Percentiles rank a stretch among this genome's conserved stretches.
phyloP scores from a whole-genome alignment of 2,113 vertebrate species.

The Castor canadensis region DNA sequence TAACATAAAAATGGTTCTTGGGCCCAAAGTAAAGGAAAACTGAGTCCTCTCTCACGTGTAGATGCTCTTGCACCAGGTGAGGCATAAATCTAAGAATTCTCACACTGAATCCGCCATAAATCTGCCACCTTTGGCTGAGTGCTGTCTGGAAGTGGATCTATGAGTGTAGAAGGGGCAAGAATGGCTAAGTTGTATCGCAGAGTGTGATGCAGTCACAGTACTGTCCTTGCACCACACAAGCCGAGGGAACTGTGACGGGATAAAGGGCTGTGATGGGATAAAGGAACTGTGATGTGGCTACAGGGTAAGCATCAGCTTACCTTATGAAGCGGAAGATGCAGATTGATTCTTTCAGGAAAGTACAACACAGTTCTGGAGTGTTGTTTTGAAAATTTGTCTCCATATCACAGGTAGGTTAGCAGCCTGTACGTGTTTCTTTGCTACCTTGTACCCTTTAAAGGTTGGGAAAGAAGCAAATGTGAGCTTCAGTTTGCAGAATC shows the following conservation, averaged over 20 bases:
- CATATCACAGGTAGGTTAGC: neutral
- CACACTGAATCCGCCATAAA: neutral
- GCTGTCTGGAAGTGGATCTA: neutral
- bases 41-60: neutral
- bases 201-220: fast-evolving
- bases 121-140: neutral
- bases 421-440: neutral
- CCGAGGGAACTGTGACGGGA: neutral
- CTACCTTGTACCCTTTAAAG: neutral
- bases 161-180: neutral
- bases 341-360: neutral
- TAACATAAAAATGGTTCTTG: neutral
- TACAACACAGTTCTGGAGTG: neutral
- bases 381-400: too few relatives aligned
- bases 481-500: neutral
- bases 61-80: neutral
- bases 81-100: neutral
- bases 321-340: too few relatives aligned
- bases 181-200: neutral
- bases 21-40: neutral
- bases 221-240: neutral
- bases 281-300: too few relatives aligned
- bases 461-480: neutral
- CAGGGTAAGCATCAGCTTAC: neutral
- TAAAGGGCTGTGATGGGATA: too few relatives aligned